Conservation (phyloP, 1,140 invertebrate species). For the Drosophila setifemur region DNA sequence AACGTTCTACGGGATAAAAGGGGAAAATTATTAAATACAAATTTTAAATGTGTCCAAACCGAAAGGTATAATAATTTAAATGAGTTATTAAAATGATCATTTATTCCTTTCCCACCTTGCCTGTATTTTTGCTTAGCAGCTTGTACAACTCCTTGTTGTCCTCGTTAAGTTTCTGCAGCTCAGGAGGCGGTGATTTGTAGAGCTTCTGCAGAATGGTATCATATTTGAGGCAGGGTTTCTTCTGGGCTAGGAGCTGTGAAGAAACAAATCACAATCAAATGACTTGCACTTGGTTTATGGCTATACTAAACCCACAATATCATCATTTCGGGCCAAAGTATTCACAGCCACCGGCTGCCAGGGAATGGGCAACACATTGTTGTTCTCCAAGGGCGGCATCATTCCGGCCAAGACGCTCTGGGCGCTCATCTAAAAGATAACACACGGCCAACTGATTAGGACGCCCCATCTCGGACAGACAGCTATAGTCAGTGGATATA, state of each 20-base stretch:
- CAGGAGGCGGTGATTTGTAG: conserved; percentile 73
- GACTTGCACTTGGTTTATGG: not conserved
- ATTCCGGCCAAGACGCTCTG: conserved; percentile 91
- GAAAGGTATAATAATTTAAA: no score
- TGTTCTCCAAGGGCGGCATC: conserved; percentile 88
- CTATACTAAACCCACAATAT: conserved; percentile 85
- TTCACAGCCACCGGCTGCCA: conserved; percentile 96
- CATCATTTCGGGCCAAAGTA: conserved; percentile 86
- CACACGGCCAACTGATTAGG: conserved; percentile 67
- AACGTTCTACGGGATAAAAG: conserved; percentile 83
- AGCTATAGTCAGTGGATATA: conserved; percentile 12
- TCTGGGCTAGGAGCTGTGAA: conserved; percentile 85
- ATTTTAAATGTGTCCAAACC: no score
- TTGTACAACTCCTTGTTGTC: conserved; percentile 86
- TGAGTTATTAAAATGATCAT: not conserved
- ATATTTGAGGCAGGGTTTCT: conserved; percentile 86
- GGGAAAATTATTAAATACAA: not conserved
- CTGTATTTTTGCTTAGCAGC: conserved; percentile 86
- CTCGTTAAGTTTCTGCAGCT: conserved; percentile 84
- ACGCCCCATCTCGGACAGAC: conserved; percentile 40
- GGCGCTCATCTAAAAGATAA: conserved; percentile 88
- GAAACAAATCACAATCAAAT: not conserved
- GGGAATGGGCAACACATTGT: conserved; percentile 88
- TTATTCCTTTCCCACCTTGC: conserved; percentile 71
- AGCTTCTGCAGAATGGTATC: conserved; percentile 85